Evolutionary conservation across 30 jellyfish, hydroid and myxozoan genomes (phyloP), one percentile per base, ranked within the genome.

Genomic region (Aurelia sp.): DNA sequence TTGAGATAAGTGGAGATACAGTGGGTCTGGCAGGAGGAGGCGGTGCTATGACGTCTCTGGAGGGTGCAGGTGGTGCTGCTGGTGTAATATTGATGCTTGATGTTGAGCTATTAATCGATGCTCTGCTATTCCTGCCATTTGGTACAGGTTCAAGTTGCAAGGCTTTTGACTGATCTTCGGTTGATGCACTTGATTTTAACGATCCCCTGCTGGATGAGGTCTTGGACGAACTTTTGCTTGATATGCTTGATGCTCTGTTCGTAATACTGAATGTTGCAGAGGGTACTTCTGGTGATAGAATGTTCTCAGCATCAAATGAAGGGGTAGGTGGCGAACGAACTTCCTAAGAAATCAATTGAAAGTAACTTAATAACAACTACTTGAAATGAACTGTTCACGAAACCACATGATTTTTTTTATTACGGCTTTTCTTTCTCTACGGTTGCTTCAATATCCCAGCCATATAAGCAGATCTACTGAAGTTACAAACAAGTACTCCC

Each of bases 211-310:
- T 67, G 1, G 81, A 52, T 20, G 91, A 82, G 71, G 50, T 4
- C 3, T 38, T 38, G 50, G 50, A 38, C 50, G 50, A 38, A 38
- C 85, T 58, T 38, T 63, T 82, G 60, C 85, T 47, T 12, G 85
- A 69, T 1, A 70, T 52, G 24, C 85, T 82, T 33, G 89, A 67
- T 18, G 98, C 90, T n/a, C 96, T 60, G 86, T 91, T 91, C 50
- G 87, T 27, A 13, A 91, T 52, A 51, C 70, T 92, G 84, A 91
- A 91, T 11, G 98, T 77, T 20, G 72, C 33, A 15, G 96, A 72
- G 4, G 80, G 76, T 5, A 70, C 50, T 1, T 76, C 72, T 4
- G 97, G 94, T 2, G 94, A 83, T 16, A 63, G 47, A 16, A 71
- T 35, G 65, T 47, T 85, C 33, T 83, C 88, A 51, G 83, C 72